Evolutionary conservation across 2,797 vertebrate genomes (phyloP).

Genomic region (Parauchenoglanis punctatus): DNA sequence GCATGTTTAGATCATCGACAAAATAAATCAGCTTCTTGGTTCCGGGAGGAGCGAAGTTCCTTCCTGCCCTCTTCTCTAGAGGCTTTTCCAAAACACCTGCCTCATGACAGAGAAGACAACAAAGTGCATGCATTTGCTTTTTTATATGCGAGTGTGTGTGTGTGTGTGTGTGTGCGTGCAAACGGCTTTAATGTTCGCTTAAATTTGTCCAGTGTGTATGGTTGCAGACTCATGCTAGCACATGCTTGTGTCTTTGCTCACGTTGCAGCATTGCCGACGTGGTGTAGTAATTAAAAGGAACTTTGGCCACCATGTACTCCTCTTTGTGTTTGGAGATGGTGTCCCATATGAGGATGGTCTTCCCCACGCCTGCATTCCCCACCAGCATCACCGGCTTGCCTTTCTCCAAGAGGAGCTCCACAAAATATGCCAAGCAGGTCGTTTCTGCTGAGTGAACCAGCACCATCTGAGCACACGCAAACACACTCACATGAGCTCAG

Average conservation of each 20-base stretch:
- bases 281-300: slow-evolving; percentile 76
- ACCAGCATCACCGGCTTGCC: slow-evolving; percentile 73
- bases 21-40: slow-evolving; percentile 84
- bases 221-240: background rate
- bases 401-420: slow-evolving; percentile 76
- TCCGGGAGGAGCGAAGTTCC: slow-evolving; percentile 78
- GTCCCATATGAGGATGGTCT: slow-evolving; percentile 75
- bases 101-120: slow-evolving; percentile 14
- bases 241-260: slow-evolving; percentile 36
- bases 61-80: slow-evolving; percentile 82
- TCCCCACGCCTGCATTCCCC: slow-evolving; percentile 77
- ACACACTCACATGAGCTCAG: background rate
- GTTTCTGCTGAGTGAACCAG: slow-evolving; percentile 74
- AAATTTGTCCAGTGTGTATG: background rate
- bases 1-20: slow-evolving; percentile 82
- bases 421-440: slow-evolving; percentile 73
- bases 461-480: slow-evolving; percentile 65
- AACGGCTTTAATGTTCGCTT: background rate
- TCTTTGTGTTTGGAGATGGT: slow-evolving; percentile 71
- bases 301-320: slow-evolving; percentile 72
- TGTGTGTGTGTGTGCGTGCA: background rate
- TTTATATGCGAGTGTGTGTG: background rate
- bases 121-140: background rate
- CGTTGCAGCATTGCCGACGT: slow-evolving; percentile 74
- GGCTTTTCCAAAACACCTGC: slow-evolving; percentile 80